These are phyloP conservation scores for Augochlora pura DNA, from an alignment of 1,140 invertebrate species.

Conservation along the genomic window DNA sequence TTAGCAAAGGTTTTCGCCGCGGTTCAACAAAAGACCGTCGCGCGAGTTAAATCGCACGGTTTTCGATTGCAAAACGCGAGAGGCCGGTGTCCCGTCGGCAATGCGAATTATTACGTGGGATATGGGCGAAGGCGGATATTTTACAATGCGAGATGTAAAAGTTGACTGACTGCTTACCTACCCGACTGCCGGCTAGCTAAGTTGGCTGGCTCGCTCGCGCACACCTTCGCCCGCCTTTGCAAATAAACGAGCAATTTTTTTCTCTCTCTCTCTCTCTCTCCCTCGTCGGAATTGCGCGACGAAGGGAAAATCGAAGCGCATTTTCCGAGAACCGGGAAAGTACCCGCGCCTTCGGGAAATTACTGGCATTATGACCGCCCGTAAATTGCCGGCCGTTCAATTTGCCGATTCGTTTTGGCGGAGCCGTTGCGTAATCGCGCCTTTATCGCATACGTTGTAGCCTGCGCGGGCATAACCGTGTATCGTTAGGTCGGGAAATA, in stretches of 20 bases:
- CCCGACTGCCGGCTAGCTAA: no score
- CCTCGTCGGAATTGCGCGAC: conserved; percentile 13
- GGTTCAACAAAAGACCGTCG: not conserved
- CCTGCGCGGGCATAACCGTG: not conserved
- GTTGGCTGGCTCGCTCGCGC: no score
- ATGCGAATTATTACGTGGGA: conserved; percentile 31
- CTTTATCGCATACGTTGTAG: conserved; percentile 26
- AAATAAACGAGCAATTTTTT: conserved; percentile 29
- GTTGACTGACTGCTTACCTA: conserved; percentile 13
- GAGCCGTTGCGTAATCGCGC: conserved; percentile 20
- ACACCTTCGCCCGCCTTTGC: conserved; percentile 7
- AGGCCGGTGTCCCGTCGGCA: not conserved
- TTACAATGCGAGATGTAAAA: conserved; percentile 18
- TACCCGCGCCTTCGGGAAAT: conserved; percentile 50
- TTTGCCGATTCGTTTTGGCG: conserved; percentile 61
- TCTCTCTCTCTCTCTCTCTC: no score
- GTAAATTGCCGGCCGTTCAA: conserved; percentile 60
- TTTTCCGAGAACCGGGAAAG: conserved; percentile 61
- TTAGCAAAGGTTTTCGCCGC: not conserved
- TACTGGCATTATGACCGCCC: conserved; percentile 51
- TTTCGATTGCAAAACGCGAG: conserved; percentile 26
- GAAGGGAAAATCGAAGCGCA: conserved; percentile 55
- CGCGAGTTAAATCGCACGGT: not conserved
- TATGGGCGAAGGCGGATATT: conserved; percentile 22
- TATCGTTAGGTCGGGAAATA: conserved; percentile 35